These are phyloP conservation scores for Caradrina kadenii DNA, from an alignment of 2,888 invertebrate species.

Conservation along the genomic window DNA sequence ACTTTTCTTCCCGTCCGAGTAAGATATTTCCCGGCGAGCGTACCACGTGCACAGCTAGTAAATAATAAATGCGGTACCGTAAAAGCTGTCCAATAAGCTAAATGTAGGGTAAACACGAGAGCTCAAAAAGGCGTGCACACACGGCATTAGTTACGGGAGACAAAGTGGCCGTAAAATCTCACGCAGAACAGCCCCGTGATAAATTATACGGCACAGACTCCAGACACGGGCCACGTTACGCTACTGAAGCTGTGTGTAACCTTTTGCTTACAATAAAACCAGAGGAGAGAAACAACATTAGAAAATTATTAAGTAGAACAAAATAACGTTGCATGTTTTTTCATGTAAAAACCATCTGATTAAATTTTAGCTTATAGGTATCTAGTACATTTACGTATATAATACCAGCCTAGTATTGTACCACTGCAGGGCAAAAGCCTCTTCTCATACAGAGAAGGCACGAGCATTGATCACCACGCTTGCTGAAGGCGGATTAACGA, in stretches of 20 bases:
- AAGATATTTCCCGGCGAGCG: conserved; percentile 29
- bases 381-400: too few species aligned
- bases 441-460: too few species aligned
- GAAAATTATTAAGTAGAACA: neutral
- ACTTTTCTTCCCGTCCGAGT: conserved; percentile 11
- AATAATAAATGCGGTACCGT: conserved; percentile 47
- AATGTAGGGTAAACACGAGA: conserved; percentile 48
- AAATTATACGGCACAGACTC: conserved; percentile 66
- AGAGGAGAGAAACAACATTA: neutral
- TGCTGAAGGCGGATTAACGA: too few species aligned
- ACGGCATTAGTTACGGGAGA: conserved; percentile 70
- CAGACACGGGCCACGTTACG: conserved; percentile 45
- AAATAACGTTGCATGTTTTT: neutral
- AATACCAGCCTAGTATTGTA: too few species aligned
- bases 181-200: conserved; percentile 71
- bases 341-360: neutral
- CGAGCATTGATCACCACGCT: too few species aligned
- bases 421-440: too few species aligned
- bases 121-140: conserved; percentile 67
- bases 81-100: conserved; percentile 55
- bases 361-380: too few species aligned
- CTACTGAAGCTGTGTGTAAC: neutral
- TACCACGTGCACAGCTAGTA: conserved; percentile 40
- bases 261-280: conserved; percentile 3
- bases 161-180: conserved; percentile 78